Base-by-base conservation (phyloP, 23 tunicate genomes). In the Corella eumyota region DNA sequence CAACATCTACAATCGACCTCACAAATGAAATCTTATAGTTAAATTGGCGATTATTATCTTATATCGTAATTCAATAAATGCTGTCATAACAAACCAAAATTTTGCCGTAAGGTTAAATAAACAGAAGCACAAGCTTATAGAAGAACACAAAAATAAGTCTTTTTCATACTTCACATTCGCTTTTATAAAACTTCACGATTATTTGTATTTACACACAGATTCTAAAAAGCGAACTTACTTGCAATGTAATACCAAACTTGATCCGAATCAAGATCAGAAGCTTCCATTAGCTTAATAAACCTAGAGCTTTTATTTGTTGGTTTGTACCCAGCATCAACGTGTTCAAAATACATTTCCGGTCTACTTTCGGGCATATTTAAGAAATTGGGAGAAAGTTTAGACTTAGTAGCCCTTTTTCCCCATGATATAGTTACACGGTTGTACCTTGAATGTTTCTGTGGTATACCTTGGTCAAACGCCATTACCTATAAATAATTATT, bases 161-260 rank as follows among this genome's bases (percentile, higher is more conserved):
- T n/a, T n/a, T n/a, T n/a, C n/a, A n/a, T n/a, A n/a, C n/a, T n/a
- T n/a, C n/a, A n/a, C n/a, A n/a, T n/a, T n/a, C n/a, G n/a, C n/a
- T n/a, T n/a, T n/a, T n/a, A n/a, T n/a, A n/a, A n/a, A n/a, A n/a
- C n/a, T n/a, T n/a, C n/a, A n/a, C n/a, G n/a, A n/a, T n/a, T n/a
- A n/a, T n/a, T n/a, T n/a, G n/a, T n/a, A n/a, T n/a, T n/a, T n/a
- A n/a, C n/a, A n/a, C n/a, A n/a, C n/a, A n/a, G n/a, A n/a, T n/a
- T n/a, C n/a, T n/a, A n/a, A 40, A 53, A 15, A 6, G 7, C 15
- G 6, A 58, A 36, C 76, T 72, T 33, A 72, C 78, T 61, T 29
- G 36, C 68, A 19, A 72, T 72, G 7, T 27, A 62, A 36, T 20
- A 72, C 78, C 78, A 72, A 23, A 72, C 9, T 3, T 7, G 61